phyloP scores from a whole-genome alignment of 2,797 vertebrate genomes.

The Sebastes flavidus region DNA sequence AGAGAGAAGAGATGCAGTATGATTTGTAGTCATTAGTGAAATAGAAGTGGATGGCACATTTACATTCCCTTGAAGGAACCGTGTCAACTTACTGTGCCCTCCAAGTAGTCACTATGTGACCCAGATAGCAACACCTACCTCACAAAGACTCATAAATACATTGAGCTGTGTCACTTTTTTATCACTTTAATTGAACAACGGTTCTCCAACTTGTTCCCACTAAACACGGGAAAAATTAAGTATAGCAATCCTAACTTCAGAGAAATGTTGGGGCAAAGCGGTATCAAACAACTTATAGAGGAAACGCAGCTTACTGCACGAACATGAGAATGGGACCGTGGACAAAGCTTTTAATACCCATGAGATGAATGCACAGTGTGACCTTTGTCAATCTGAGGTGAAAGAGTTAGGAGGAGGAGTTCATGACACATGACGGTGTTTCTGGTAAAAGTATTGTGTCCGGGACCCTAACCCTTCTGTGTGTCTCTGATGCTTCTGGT shows the following conservation, averaged over 20 bases:
- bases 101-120: background rate
- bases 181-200: background rate
- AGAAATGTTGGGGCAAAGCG: background rate
- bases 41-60: background rate
- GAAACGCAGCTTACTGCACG: slow-evolving; percentile 3
- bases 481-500: slow-evolving; percentile 11
- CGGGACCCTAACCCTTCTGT: background rate
- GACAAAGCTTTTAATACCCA: slow-evolving; percentile 63
- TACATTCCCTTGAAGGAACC: background rate
- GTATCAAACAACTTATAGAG: background rate
- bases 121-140: background rate
- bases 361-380: slow-evolving; percentile 47
- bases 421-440: slow-evolving; percentile 34
- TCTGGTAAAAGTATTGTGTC: slow-evolving; percentile 27
- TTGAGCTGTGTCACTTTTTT: background rate
- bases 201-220: background rate
- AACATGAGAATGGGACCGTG: slow-evolving; percentile 30
- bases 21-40: background rate
- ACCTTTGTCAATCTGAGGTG: slow-evolving; percentile 37
- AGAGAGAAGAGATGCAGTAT: background rate
- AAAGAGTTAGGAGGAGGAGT: slow-evolving; percentile 51
- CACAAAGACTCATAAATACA: background rate
- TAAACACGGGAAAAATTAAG: background rate
- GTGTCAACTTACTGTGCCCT: background rate
- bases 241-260: background rate